Conservation (phyloP, 1,140 invertebrate genomes). For the Pachypeltis micranthus region DNA sequence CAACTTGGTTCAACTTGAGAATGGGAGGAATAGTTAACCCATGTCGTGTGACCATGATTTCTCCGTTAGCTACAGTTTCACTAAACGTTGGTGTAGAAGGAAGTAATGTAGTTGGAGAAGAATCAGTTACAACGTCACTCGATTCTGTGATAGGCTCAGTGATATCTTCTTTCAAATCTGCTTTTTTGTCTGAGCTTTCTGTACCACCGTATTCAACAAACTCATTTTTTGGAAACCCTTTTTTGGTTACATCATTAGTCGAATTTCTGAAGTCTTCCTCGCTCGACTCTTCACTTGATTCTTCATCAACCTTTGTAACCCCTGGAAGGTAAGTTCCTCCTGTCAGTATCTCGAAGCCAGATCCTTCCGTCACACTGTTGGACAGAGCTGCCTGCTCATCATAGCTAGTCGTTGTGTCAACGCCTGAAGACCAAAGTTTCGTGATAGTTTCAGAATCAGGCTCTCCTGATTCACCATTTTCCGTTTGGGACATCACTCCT, state of each 20-base stretch:
- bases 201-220: too few species aligned
- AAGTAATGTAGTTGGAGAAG: neutral
- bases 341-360: constrained; percentile 8
- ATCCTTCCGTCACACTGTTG: neutral
- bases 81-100: too few species aligned
- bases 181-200: neutral
- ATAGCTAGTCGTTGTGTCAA: neutral
- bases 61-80: neutral
- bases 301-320: neutral
- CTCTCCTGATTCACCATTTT: neutral
- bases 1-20: constrained; percentile 12
- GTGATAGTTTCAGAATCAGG: neutral
- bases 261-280: neutral
- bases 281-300: neutral
- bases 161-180: neutral
- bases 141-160: neutral
- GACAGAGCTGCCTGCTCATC: neutral
- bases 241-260: neutral
- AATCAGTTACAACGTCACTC: neutral
- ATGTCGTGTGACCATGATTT: neutral
- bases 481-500: neutral
- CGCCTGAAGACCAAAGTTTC: neutral
- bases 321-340: constrained; percentile 8
- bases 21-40: constrained; percentile 4
- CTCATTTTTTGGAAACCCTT: neutral